Conservation (phyloP, 2,888 invertebrate genomes). For the Thyatira batis region DNA sequence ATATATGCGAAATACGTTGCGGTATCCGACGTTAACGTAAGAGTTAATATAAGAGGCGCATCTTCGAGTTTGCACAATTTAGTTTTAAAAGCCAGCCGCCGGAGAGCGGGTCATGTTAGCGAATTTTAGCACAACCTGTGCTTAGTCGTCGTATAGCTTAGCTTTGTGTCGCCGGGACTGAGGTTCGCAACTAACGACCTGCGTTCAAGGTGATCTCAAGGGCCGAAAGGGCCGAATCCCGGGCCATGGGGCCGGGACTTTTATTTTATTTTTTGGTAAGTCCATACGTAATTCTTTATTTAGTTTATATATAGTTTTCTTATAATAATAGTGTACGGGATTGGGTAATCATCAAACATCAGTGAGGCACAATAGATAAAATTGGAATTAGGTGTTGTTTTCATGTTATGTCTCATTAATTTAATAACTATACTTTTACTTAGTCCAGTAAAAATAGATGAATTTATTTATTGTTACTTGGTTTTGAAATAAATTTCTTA, state of each 20-base stretch:
- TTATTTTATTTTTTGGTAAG: conserved; percentile 71
- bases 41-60: conserved; percentile 81
- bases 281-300: conserved; percentile 16
- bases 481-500: no score
- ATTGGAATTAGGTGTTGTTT: no score
- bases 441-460: no score
- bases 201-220: conserved; percentile 32
- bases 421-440: no score
- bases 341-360: no score
- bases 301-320: not conserved
- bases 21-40: conserved; percentile 78
- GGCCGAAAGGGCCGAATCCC: conserved; percentile 64
- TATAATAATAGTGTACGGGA: no score
- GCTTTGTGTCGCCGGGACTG: conserved; percentile 50
- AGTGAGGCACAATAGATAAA: no score
- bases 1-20: conserved; percentile 78
- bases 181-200: conserved; percentile 32
- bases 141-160: conserved; percentile 54
- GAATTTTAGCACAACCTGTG: conserved; percentile 59
- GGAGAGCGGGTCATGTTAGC: conserved; percentile 74
- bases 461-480: not conserved
- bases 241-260: conserved; percentile 75
- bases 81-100: conserved; percentile 75
- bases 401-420: no score
- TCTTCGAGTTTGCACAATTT: conserved; percentile 81